Conservation (phyloP, 2,113 vertebrate genomes). For the Entelurus aequoreus region DNA sequence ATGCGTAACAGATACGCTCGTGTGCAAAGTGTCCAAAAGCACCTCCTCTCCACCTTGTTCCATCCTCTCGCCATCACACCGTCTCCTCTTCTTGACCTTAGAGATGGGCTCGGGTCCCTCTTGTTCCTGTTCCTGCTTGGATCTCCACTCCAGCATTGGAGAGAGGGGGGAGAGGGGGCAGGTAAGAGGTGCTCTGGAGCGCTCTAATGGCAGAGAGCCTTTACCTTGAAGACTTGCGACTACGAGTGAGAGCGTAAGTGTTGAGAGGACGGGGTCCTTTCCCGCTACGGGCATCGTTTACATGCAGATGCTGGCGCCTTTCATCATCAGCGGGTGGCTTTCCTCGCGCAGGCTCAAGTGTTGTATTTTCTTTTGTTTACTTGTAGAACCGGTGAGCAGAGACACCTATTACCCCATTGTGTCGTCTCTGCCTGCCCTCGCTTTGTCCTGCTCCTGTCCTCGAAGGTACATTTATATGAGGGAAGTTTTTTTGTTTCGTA, state of each 20-base stretch:
- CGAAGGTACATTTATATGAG: conserved; percentile 16
- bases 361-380: conserved; percentile 37
- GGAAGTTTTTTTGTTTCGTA: too few species aligned
- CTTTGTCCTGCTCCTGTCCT: conserved; percentile 40
- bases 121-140: conserved; percentile 44
- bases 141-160: conserved; percentile 58
- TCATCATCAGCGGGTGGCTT: conserved; percentile 77
- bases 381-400: conserved; percentile 10
- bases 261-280: conserved; percentile 5
- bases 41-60: conserved; percentile 16
- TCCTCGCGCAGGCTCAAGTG: conserved; percentile 15
- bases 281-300: conserved; percentile 83
- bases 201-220: conserved; percentile 76
- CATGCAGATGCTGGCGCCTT: conserved; percentile 84
- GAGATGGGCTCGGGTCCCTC: conserved; percentile 59
- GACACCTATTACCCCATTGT: conserved; percentile 16
- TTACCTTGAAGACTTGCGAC: conserved; percentile 44
- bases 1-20: conserved; percentile 62
- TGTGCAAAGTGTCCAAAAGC: conserved; percentile 63
- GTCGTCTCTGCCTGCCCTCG: conserved; percentile 31
- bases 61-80: conserved; percentile 51
- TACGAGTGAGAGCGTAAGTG: conserved; percentile 43
- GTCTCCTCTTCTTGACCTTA: conserved; percentile 70
- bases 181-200: conserved; percentile 57
- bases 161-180: conserved; percentile 37